phyloP scores from a whole-genome alignment of 37 sponge, comb jelly and placozoan genomes.

The Diacarnus erythraeanus region DNA sequence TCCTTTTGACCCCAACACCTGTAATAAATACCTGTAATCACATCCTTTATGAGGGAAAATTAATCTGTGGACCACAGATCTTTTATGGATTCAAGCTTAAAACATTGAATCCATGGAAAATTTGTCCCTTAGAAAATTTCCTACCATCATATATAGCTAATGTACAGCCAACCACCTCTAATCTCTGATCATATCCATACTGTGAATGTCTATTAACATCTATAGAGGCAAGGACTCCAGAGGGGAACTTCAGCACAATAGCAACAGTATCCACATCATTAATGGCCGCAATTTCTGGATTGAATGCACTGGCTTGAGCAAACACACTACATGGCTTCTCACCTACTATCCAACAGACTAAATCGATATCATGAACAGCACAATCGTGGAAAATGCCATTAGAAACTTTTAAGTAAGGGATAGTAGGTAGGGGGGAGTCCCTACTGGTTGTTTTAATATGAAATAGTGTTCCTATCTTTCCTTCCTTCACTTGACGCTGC shows the following conservation, averaged over 20 bases:
- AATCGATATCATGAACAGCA: constrained; percentile 84
- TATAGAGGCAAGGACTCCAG: constrained; percentile 67
- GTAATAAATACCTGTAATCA: too few species aligned
- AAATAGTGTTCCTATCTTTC: constrained; percentile 71
- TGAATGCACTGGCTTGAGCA: constrained; percentile 39
- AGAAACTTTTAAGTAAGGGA: constrained; percentile 69
- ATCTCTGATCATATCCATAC: constrained; percentile 83
- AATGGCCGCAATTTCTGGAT: constrained; percentile 56
- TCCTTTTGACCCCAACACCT: constrained; percentile 76
- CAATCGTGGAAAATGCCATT: constrained; percentile 84
- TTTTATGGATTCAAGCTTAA: neutral
- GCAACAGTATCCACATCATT: constrained; percentile 79
- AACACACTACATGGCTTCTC: constrained; percentile 60
- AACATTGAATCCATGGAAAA: too few species aligned
- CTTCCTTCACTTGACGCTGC: constrained; percentile 35
- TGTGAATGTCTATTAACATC: constrained; percentile 76
- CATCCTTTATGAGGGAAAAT: too few species aligned
- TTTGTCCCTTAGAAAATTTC: too few species aligned
- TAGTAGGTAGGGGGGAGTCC: constrained; percentile 76
- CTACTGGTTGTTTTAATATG: constrained; percentile 63
- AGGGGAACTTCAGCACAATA: constrained; percentile 74
- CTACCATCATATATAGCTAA: too few species aligned
- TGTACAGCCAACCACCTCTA: too few species aligned
- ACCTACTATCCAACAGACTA: constrained; percentile 70
- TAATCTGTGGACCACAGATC: neutral